Base-by-base conservation (phyloP, 2,113 vertebrate genomes). In the Phaethornis superciliosus region DNA sequence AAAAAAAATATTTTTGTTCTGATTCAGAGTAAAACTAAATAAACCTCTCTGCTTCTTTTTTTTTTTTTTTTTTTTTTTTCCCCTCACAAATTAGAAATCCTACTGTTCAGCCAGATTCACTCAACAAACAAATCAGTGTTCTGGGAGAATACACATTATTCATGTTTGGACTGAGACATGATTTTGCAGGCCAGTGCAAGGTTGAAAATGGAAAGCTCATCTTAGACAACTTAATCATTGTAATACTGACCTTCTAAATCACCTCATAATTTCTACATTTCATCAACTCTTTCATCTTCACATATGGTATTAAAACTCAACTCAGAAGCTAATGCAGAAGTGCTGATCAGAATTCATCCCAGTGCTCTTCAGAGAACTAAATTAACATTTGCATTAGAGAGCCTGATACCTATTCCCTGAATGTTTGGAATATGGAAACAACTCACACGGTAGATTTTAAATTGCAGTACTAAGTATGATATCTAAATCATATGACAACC, bases 361-460 rank as follows among this genome's bases (percentile, higher is more conserved):
- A 0, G 16, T 63, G 15, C 35, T 91, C 55, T 88, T 78, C 62
- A 86, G 87, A 94, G 93, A 94, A 83, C 37, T 22, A 85, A 80
- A 89, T 78, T 82, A 93, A 85, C 62, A 88, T 91, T 88, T 85
- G 91, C 30, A 74, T 95, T 88, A 81, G 55, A 82, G 37, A 59
- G 15, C 14, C 42, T n/a, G 63, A 37, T 88, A 51, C 37, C 28
- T 89, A 37, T 95, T 83, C 46, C 71, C 67, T 64, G 33, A 63
- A 63, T 44, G 28, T 69, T 9, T 70, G 56, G 42, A 77, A 44
- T 76, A 67, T 58, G 91, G 80, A 85, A 92, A 67, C 42, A 70
- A 14, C 32, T 95, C 51, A 52, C 27, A 11, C 12, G 65, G 37
- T 60, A 68, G 51, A 62, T 82, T 35, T 89, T 62, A 62, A 94